These are phyloP conservation scores for Palythoa heliodiscus DNA, from an alignment of 92 coral and sea anemone species.

Conservation along the genomic window DNA sequence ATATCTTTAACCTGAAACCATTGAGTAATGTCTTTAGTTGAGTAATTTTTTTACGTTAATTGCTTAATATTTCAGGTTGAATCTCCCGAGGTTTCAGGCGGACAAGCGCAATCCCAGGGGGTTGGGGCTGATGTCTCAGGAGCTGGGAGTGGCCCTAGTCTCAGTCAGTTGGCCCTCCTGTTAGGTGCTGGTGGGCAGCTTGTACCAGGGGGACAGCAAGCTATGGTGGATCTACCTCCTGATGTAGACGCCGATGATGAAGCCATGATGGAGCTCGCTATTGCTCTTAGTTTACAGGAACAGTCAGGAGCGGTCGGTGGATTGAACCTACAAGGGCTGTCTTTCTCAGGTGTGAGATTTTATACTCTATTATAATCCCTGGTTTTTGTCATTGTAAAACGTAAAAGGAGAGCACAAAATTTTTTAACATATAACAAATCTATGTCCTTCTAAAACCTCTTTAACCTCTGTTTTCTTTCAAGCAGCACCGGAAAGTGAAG, in stretches of 20 bases:
- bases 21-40: background rate
- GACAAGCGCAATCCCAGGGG: conserved; percentile 54
- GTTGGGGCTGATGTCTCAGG: conserved; percentile 37
- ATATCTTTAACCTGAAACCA: background rate
- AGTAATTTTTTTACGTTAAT: background rate
- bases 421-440: background rate
- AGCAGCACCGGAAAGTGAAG: conserved; percentile 93
- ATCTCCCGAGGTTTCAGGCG: conserved; percentile 54
- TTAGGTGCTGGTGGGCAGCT: conserved; percentile 80
- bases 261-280: conserved; percentile 99
- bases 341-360: conserved; percentile 20
- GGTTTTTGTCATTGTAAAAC: background rate
- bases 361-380: background rate
- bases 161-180: conserved; percentile 84
- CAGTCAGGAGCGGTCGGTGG: conserved; percentile 71
- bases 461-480: background rate
- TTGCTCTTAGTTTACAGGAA: conserved; percentile 97
- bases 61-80: conserved; percentile 8
- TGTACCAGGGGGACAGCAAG: conserved; percentile 66
- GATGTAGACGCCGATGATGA: conserved; percentile 95
- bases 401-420: background rate
- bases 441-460: background rate
- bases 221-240: conserved; percentile 88
- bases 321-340: conserved; percentile 16
- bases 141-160: conserved; percentile 37